phyloP scores from a whole-genome alignment of 2,797 vertebrate species.

The Myoxocephalus aenaeus region DNA sequence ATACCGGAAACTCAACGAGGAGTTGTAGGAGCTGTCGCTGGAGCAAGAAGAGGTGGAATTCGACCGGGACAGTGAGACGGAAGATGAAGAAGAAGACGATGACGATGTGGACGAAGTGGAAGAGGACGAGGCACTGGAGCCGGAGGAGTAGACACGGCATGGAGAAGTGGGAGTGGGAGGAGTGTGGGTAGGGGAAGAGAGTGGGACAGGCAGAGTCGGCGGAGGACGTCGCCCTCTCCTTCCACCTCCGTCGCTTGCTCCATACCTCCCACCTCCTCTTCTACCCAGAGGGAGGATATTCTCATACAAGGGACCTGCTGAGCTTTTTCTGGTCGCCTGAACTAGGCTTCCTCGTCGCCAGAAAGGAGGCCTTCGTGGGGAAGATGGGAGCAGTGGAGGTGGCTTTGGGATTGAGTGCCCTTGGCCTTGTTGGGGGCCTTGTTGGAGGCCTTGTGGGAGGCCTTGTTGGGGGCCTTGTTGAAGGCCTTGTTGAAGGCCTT shows the following conservation, averaged over 20 bases:
- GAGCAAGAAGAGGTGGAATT: conserved; percentile 83
- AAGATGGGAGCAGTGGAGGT: conserved; percentile 84
- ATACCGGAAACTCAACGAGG: conserved; percentile 84
- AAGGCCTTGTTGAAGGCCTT: conserved; percentile 17
- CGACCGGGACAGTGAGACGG: conserved; percentile 81
- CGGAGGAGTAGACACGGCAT: conserved; percentile 79
- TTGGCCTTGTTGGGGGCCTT: conserved; percentile 35
- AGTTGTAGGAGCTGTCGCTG: conserved; percentile 81
- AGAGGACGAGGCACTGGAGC: conserved; percentile 80
- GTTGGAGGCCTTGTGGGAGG: too few species aligned
- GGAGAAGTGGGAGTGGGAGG: conserved; percentile 84
- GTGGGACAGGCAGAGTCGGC: conserved; percentile 78
- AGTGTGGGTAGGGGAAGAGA: conserved; percentile 83
- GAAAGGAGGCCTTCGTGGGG: conserved; percentile 82
- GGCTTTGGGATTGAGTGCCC: conserved; percentile 84
- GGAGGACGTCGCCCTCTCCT: conserved; percentile 80
- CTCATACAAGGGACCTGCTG: conserved; percentile 86
- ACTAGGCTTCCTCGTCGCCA: conserved; percentile 85
- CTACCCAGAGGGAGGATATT: conserved; percentile 86
- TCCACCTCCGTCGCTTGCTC: conserved; percentile 73
- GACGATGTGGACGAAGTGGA: conserved; percentile 81
- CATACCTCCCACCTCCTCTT: conserved; percentile 82
- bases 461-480: conserved; percentile 31
- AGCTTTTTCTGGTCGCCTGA: conserved; percentile 86
- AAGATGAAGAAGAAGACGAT: conserved; percentile 83